These are phyloP conservation scores for Penelope pileata DNA, from an alignment of 2,113 vertebrate species.

Conservation along the genomic window DNA sequence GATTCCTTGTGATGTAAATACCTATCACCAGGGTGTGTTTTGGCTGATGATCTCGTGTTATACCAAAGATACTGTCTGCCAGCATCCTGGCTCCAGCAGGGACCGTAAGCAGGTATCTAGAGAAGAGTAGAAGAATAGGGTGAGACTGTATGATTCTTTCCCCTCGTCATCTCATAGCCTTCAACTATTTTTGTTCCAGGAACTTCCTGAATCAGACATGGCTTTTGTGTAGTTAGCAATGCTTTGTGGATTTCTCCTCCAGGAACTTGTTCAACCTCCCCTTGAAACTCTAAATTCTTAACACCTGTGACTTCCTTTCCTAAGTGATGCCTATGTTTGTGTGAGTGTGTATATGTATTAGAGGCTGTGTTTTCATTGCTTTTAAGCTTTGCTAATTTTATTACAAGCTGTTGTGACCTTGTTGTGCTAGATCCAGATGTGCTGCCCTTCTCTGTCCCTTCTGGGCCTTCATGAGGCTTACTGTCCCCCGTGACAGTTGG, in stretches of 20 bases:
- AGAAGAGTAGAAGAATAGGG: background rate
- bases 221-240: background rate
- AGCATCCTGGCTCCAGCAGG: background rate
- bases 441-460: background rate
- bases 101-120: background rate
- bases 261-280: background rate
- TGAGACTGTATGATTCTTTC: background rate
- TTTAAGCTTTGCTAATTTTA: background rate
- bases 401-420: background rate
- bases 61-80: background rate
- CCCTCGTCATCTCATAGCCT: background rate
- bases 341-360: background rate
- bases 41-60: background rate
- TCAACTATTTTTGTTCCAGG: background rate
- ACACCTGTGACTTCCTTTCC: background rate
- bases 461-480: background rate
- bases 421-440: background rate
- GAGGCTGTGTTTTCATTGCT: background rate
- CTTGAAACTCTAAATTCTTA: background rate
- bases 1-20: background rate
- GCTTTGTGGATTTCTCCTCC: background rate
- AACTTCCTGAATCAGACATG: background rate
- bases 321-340: background rate
- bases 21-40: background rate
- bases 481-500: background rate